Conservation (phyloP, 1,140 invertebrate genomes). For the Cyclargus thomasi region DNA sequence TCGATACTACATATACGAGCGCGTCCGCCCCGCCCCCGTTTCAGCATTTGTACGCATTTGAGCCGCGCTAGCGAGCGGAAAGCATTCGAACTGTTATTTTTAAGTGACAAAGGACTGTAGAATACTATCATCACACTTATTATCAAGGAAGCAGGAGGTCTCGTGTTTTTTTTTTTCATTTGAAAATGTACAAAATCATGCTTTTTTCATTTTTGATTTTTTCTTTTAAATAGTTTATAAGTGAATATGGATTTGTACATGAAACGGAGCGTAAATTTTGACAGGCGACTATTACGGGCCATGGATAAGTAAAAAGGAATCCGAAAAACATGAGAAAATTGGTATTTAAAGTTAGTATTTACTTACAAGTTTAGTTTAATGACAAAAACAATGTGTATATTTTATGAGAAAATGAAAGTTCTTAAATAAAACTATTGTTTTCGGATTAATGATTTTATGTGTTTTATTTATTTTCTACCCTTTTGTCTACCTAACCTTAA, state of each 20-base stretch:
- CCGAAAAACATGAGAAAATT: slow-evolving; percentile 60
- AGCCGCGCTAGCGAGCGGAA: slow-evolving; percentile 25
- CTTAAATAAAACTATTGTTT: slow-evolving; percentile 76
- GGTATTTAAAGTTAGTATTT: slow-evolving; percentile 75
- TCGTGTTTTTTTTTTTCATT: slow-evolving; percentile 56
- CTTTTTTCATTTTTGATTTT: slow-evolving; percentile 66
- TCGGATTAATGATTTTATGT: slow-evolving; percentile 66
- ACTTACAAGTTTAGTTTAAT: slow-evolving; percentile 74
- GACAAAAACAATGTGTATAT: slow-evolving; percentile 75
- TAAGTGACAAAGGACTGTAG: slow-evolving; percentile 68
- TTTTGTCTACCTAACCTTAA: slow-evolving; percentile 10
- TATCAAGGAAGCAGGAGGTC: slow-evolving; percentile 51
- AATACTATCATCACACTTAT: slow-evolving; percentile 70
- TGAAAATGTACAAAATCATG: slow-evolving; percentile 72
- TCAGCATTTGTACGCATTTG: slow-evolving; percentile 35
- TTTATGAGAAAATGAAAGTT: slow-evolving; percentile 75
- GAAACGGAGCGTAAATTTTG: slow-evolving; percentile 47
- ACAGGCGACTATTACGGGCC: slow-evolving; percentile 47
- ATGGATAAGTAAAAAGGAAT: slow-evolving; percentile 29
- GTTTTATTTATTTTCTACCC: slow-evolving; percentile 55
- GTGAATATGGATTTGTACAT: slow-evolving; percentile 62
- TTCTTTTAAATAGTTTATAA: slow-evolving; percentile 69
- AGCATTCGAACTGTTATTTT: slow-evolving; percentile 56
- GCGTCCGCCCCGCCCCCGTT: slow-evolving; percentile 22
- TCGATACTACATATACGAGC: too few relatives aligned